A percentile compares a stretch with the other conserved stretches of the same genome.
These are phyloP conservation scores for Dorcus parallelipipedus DNA, from an alignment of 2,888 invertebrate genomes.

Conservation along the genomic window DNA sequence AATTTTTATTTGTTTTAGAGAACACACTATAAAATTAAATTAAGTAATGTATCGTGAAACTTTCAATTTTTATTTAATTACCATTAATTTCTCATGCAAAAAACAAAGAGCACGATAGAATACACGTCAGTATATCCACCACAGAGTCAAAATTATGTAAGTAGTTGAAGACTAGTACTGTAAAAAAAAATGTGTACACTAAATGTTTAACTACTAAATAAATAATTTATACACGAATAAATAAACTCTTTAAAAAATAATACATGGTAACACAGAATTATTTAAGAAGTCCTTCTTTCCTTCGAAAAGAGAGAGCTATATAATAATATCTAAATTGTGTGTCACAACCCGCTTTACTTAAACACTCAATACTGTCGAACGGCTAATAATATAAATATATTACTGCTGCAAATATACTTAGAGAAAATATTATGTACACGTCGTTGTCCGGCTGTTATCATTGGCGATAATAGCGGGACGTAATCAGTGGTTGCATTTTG, in stretches of 20 bases:
- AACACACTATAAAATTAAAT: no score
- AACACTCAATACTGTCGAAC: constrained; percentile 41
- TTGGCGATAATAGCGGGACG: background rate
- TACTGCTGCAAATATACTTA: constrained; percentile 17
- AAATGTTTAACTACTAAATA: background rate
- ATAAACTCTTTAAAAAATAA: constrained; percentile 16
- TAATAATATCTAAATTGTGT: constrained; percentile 28
- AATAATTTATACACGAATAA: constrained; percentile 13
- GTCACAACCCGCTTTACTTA: constrained; percentile 43
- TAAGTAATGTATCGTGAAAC: no score
- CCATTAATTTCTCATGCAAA: no score
- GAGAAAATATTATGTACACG: background rate
- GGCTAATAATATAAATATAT: constrained; percentile 18
- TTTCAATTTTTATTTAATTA: no score
- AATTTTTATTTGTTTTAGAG: no score
- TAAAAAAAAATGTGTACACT: background rate
- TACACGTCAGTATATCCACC: no score
- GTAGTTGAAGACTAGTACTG: constrained; percentile 17
- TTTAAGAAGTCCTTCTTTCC: constrained; percentile 32
- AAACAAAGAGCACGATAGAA: no score
- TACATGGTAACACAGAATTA: constrained; percentile 35
- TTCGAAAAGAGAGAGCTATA: constrained; percentile 28
- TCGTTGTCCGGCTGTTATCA: background rate
- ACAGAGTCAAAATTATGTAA: constrained; percentile 20
- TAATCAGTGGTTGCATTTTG: background rate